Evolutionary conservation across 1,140 invertebrate species (phyloP), one percentile per base, ranked within the genome.

Genomic region (Drosophila pandora): DNA sequence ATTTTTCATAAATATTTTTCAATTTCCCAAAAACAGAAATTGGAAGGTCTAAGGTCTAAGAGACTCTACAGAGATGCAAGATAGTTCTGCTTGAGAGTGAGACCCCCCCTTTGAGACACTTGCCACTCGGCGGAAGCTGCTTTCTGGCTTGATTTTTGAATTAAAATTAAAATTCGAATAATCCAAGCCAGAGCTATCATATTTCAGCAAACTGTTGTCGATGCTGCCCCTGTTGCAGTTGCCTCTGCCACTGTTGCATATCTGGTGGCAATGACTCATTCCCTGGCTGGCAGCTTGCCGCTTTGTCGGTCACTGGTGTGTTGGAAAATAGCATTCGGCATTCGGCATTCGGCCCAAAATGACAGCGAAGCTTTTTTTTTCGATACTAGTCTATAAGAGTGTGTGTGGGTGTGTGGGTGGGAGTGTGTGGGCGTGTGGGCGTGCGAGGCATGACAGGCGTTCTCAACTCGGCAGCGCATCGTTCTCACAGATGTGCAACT

Each of bases 321-420:
- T 85, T 87, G 61, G 82, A 87, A 87, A 85, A 17, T 79, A 71
- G 80, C 59, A 10, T 17, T 17, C 17, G 17, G 17, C 17, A 17
- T 17, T 17, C 17, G 17, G 17, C 17, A 17, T 17, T 17, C 17
- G 17, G 17, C 17, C 41, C 47, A 30, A 52, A 64, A 59, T 80
- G 77, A 80, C 68, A 85, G 64, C 60, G 41, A 60, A 77, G 73
- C 76, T 80, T 81, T 77, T 85, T 60, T 30, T 53, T 17, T 17
- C 17, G 17, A 17, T 17, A 17, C 17, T 17, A 17, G 17, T 17
- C 17, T 17, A 17, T 17, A 17, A 1, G 17, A 17, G 17, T 17
- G 17, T 17, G 17, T 17, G 17, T 17, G 17, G 17, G 17, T 17
- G 17, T 17, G 17, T 0, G 17, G 17, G 17, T 17, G 17, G 17